A percentile compares a stretch with the other conserved stretches of the same genome.
Conservation (phyloP, 2,113 vertebrate species). For the Aspidoscelis tigris region DNA sequence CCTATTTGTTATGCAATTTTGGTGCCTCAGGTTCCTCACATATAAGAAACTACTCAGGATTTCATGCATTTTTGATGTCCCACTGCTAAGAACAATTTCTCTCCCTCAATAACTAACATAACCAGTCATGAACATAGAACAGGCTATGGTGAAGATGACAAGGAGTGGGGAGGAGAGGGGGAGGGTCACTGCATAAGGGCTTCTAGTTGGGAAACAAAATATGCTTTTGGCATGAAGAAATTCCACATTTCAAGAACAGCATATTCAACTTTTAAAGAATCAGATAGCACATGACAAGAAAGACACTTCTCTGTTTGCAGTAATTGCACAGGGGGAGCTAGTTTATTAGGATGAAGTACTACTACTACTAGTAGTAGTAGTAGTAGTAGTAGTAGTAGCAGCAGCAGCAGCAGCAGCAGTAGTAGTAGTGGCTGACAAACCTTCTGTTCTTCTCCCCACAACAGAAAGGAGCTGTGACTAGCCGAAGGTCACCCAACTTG, state of each 20-base stretch:
- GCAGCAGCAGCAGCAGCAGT: no score
- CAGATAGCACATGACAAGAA: not conserved
- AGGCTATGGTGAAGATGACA: no score
- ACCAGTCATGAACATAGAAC: no score
- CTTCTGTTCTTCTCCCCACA: no score
- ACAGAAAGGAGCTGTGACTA: no score
- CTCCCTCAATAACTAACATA: not conserved
- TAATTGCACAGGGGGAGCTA: not conserved
- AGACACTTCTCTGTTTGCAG: constrained; percentile 31
- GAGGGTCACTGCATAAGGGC: not conserved
- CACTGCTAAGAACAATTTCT: not conserved
- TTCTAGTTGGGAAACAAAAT: not conserved
- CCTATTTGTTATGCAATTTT: not conserved
- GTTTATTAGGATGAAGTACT: no score
- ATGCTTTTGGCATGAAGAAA: not conserved
- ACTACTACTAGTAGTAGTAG: no score
- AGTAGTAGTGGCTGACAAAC: no score
- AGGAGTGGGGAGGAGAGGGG: no score
- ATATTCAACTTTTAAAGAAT: not conserved
- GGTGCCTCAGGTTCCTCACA: not conserved
- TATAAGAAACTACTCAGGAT: not conserved
- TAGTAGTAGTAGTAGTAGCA: no score
- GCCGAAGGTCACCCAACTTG: no score
- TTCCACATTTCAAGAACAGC: not conserved
- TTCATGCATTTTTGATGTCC: not conserved